Percentiles rank a stretch among this genome's conserved stretches.
phyloP scores from a whole-genome alignment of 92 coral and sea anemone genomes.

The Epizoanthus rinbou region DNA sequence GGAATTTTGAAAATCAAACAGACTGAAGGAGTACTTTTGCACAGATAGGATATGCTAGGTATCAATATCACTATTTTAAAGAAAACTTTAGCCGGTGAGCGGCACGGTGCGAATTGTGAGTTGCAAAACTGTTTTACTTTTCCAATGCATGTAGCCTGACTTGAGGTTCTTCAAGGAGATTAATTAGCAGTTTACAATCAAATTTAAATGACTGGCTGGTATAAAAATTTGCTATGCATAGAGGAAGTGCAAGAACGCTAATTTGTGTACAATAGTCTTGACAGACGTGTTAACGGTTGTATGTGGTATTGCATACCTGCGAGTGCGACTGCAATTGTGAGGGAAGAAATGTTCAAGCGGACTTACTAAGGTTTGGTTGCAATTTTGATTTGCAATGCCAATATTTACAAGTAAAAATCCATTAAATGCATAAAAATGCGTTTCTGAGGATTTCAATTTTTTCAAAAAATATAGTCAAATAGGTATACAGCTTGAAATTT shows the following conservation, averaged over 20 bases:
- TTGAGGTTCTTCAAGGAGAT: background rate
- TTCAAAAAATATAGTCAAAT: too few relatives aligned
- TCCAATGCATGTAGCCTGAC: background rate
- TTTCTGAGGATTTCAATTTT: background rate
- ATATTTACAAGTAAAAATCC: background rate
- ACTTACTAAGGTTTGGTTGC: background rate
- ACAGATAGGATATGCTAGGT: too few relatives aligned
- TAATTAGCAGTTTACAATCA: conserved; percentile 1
- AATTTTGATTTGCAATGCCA: conserved; percentile 4
- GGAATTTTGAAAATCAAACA: too few relatives aligned
- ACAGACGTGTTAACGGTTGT: conserved; percentile 3
- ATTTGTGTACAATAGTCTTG: conserved; percentile 1
- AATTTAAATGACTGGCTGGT: conserved; percentile 1
- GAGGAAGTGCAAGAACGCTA: conserved; percentile 5
- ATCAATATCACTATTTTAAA: too few relatives aligned
- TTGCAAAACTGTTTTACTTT: too few relatives aligned
- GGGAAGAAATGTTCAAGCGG: background rate
- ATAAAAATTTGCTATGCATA: conserved; percentile 1
- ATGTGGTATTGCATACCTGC: background rate
- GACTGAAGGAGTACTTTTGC: too few relatives aligned
- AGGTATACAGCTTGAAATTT: too few relatives aligned
- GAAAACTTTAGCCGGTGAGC: too few relatives aligned
- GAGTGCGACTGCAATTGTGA: conserved; percentile 5
- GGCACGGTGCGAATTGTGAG: too few relatives aligned
- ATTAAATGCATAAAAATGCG: background rate